A percentile compares a stretch with the other conserved stretches of the same genome.
These are phyloP conservation scores for Drosophila quadrilineata DNA, from an alignment of 1,140 invertebrate genomes.

Conservation along the genomic window DNA sequence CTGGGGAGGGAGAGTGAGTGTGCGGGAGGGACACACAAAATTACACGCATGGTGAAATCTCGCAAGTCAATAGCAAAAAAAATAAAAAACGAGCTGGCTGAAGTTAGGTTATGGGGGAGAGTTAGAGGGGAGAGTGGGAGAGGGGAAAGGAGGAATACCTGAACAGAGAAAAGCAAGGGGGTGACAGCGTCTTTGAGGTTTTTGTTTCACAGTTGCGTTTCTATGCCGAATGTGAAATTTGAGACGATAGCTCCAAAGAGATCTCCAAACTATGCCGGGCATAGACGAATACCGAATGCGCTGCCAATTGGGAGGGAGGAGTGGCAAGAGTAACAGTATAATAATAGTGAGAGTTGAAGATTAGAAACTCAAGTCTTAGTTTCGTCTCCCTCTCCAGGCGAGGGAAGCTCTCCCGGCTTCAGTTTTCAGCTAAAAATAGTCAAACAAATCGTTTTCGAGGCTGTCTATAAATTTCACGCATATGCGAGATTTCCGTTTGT, in stretches of 20 bases:
- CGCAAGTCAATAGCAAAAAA: conserved; percentile 71
- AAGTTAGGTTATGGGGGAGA: not conserved
- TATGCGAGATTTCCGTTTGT: conserved; percentile 74
- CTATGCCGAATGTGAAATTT: conserved; percentile 59
- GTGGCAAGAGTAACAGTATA: not conserved
- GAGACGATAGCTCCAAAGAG: conserved; percentile 32
- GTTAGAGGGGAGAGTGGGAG: not conserved
- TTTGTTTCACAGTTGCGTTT: conserved; percentile 41
- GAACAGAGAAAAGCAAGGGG: too few relatives aligned
- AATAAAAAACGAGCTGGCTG: conserved; percentile 30
- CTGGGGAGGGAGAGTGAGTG: not conserved
- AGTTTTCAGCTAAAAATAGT: conserved; percentile 48
- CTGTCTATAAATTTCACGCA: conserved; percentile 74
- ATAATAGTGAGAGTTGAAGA: not conserved
- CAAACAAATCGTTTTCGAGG: conserved; percentile 16
- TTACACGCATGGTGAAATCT: conserved; percentile 76
- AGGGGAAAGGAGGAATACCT: too few relatives aligned
- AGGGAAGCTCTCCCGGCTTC: not conserved
- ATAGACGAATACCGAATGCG: not conserved
- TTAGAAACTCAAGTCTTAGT: not conserved
- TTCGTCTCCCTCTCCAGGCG: not conserved
- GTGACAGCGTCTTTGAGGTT: conserved; percentile 17
- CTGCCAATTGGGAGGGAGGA: not conserved
- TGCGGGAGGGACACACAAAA: conserved; percentile 40
- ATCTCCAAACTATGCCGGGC: too few relatives aligned